Evolutionary conservation across 2,797 vertebrate genomes (phyloP).

Genomic region (Alca torda): DNA sequence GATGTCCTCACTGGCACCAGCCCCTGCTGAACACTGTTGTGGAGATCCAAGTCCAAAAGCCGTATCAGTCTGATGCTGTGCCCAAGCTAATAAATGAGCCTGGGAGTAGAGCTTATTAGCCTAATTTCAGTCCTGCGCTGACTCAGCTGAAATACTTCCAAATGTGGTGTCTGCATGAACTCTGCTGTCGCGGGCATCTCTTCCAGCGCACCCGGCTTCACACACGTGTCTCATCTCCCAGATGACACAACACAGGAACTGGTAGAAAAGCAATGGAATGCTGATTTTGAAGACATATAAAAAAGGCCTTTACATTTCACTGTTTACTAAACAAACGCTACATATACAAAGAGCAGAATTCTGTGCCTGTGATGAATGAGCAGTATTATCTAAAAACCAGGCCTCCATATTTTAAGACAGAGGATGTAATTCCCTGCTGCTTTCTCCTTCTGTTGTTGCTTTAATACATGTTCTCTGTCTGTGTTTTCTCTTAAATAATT

Average conservation of each 20-base stretch:
- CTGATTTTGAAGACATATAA: not conserved
- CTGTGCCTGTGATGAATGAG: not conserved
- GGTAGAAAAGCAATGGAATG: not conserved
- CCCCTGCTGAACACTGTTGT: not conserved
- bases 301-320: not conserved
- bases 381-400: not conserved
- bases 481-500: not conserved
- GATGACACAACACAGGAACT: not conserved
- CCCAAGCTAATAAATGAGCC: not conserved
- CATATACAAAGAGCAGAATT: not conserved
- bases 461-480: not conserved
- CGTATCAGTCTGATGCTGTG: not conserved
- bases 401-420: not conserved
- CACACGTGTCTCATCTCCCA: rapidly evolving
- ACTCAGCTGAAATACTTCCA: not conserved
- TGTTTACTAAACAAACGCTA: not conserved
- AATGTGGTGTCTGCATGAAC: rapidly evolving
- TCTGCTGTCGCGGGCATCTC: not conserved
- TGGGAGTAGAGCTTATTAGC: not conserved
- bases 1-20: not conserved
- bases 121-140: not conserved
- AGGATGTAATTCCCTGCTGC: not conserved
- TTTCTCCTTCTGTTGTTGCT: not conserved
- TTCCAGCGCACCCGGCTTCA: not conserved
- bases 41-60: not conserved